These are phyloP conservation scores for Eupeodes latifasciatus DNA, from an alignment of 2,888 invertebrate genomes.

Conservation along the genomic window DNA sequence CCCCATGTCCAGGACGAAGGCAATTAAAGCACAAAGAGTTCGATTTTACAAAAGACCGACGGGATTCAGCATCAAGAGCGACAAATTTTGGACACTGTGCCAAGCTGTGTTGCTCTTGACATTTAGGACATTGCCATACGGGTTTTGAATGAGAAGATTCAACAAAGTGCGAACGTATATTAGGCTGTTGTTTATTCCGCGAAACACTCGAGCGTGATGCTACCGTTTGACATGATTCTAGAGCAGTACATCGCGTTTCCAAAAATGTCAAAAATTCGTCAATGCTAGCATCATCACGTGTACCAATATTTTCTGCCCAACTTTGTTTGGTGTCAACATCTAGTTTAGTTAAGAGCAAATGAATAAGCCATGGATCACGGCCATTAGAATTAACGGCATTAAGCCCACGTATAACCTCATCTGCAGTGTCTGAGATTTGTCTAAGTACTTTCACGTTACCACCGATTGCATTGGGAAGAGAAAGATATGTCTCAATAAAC, in stretches of 20 bases:
- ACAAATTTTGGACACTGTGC: neutral
- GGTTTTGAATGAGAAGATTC: neutral
- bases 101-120: neutral
- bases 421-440: neutral
- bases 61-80: neutral
- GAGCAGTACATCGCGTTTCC: neutral
- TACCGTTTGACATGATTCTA: neutral
- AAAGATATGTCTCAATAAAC: neutral
- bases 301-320: neutral
- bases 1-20: constrained; percentile 19
- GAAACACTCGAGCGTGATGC: neutral
- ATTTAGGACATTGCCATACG: constrained; percentile 16
- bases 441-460: neutral
- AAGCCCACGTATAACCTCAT: neutral
- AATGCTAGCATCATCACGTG: neutral
- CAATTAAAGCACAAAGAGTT: constrained; percentile 7
- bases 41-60: constrained; percentile 17
- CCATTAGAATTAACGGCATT: neutral
- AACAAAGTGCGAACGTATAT: constrained; percentile 16
- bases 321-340: neutral
- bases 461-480: neutral
- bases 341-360: neutral
- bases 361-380: neutral
- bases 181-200: constrained; percentile 2
- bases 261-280: neutral